phyloP scores from a whole-genome alignment of 2,888 invertebrate species.

The Athrips mouffetella region DNA sequence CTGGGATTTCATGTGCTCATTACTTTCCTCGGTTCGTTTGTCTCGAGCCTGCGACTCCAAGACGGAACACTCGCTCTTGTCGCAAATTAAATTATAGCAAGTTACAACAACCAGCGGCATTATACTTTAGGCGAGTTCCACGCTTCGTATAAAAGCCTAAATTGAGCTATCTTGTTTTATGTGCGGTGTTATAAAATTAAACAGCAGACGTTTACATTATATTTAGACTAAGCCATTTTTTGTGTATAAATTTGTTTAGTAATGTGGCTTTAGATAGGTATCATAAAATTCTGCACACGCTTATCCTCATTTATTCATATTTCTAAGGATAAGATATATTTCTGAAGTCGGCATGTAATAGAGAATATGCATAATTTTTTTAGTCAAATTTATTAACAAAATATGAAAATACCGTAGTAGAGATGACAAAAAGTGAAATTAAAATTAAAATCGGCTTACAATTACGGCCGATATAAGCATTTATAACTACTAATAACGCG shows the following conservation, averaged over 20 bases:
- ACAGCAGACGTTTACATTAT: constrained; percentile 26
- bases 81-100: constrained; percentile 57
- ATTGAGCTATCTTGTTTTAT: constrained; percentile 41
- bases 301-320: background rate
- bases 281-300: too few relatives aligned
- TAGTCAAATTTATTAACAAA: too few relatives aligned
- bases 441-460: too few relatives aligned
- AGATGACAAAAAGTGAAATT: too few relatives aligned
- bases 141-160: constrained; percentile 42
- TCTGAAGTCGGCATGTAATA: too few relatives aligned
- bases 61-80: constrained; percentile 36
- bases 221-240: background rate
- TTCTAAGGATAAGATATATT: background rate
- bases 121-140: constrained; percentile 44
- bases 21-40: constrained; percentile 61
- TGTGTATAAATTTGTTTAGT: constrained; percentile 19
- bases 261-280: background rate
- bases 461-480: too few relatives aligned
- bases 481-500: too few relatives aligned
- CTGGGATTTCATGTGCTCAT: constrained; percentile 67
- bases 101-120: constrained; percentile 48
- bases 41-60: constrained; percentile 28
- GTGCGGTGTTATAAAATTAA: constrained; percentile 43
- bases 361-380: too few relatives aligned
- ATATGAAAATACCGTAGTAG: too few relatives aligned